Evolutionary conservation across 2,888 invertebrate species (phyloP).

Genomic region (Dasypolia templi): DNA sequence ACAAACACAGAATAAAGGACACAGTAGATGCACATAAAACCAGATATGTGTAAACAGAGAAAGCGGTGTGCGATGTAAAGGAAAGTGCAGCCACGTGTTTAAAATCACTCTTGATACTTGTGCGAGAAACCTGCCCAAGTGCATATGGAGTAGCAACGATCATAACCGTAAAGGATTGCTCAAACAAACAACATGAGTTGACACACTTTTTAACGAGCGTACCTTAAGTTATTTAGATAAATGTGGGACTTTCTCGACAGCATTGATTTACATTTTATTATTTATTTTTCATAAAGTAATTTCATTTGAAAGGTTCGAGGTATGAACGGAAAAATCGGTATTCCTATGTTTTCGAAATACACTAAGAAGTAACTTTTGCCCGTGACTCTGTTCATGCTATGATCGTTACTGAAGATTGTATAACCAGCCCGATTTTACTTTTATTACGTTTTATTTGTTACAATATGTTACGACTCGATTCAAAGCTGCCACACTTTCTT

Average conservation of each 20-base stretch:
- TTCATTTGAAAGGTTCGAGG: background rate
- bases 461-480: background rate
- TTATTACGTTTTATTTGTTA: constrained; percentile 3
- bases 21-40: constrained; percentile 19
- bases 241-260: background rate
- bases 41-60: constrained; percentile 48
- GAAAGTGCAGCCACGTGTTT: constrained; percentile 49
- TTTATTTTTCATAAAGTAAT: background rate
- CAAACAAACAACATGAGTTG: background rate
- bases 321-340: background rate
- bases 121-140: constrained; percentile 48
- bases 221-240: background rate
- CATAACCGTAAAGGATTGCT: background rate
- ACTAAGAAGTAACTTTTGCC: too few species aligned
- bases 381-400: too few species aligned
- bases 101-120: constrained; percentile 47
- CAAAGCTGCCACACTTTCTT: background rate
- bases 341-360: background rate
- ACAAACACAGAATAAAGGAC: background rate
- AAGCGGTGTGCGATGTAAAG: constrained; percentile 52
- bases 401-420: background rate
- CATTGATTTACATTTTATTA: background rate
- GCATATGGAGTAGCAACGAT: constrained; percentile 3
- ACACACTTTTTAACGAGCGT: background rate
- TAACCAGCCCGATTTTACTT: background rate